These are phyloP conservation scores for Drosophila flavopinicola DNA, from an alignment of 2,888 invertebrate genomes.

Conservation along the genomic window DNA sequence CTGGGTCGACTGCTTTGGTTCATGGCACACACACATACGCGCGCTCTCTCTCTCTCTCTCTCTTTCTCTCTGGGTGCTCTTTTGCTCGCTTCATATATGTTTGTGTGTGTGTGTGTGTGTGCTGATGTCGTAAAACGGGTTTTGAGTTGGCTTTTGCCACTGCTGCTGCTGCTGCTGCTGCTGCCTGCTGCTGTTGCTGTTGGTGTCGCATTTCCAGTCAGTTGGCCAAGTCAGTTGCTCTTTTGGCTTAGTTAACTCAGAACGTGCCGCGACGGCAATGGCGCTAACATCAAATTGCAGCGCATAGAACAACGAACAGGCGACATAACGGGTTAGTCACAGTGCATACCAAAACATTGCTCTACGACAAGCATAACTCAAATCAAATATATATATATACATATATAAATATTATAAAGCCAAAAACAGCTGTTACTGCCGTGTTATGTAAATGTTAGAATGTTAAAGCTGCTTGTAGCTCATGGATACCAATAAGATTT, in stretches of 20 bases:
- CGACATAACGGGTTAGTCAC: conserved; percentile 68
- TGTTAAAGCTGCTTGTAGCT: conserved; percentile 47
- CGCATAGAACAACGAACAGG: conserved; percentile 40
- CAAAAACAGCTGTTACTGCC: conserved; percentile 63
- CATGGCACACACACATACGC: conserved; percentile 35
- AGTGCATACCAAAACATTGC: conserved; percentile 9
- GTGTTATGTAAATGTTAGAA: conserved; percentile 72
- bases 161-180: conserved; percentile 32
- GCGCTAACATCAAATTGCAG: conserved; percentile 47
- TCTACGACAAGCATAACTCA: conserved; percentile 5
- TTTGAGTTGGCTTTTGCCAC: conserved; percentile 71
- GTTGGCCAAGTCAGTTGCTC: conserved; percentile 80
- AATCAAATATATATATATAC: not conserved
- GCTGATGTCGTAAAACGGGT: conserved; percentile 69
- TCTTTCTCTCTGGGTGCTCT: not conserved
- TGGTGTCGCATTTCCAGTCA: conserved; percentile 67
- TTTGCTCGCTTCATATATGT: conserved; percentile 1
- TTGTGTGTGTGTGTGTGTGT: conserved; percentile 28
- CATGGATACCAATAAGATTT: conserved; percentile 62
- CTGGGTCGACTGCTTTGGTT: conserved; percentile 74
- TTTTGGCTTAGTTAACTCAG: conserved; percentile 78
- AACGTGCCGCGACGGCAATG: conserved; percentile 72
- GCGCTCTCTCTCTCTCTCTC: not conserved
- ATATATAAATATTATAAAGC: not conserved
- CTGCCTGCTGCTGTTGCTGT: conserved; percentile 34